Evolutionary conservation across 2,888 invertebrate genomes (phyloP), one percentile per base, ranked within the genome.

Genomic region (Melikaiella ostensackeni): DNA sequence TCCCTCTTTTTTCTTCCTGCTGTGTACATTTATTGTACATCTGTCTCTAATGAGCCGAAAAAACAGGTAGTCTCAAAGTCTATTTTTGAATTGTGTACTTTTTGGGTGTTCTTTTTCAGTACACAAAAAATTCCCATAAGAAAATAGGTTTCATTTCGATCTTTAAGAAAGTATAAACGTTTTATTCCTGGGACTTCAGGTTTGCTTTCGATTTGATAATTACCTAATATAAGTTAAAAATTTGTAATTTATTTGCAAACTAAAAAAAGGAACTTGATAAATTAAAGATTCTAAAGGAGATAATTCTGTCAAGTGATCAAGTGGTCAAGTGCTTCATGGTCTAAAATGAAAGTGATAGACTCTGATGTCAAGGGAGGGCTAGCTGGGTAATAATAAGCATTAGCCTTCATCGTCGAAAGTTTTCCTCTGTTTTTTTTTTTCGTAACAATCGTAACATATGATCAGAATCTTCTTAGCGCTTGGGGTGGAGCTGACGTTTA

Each of bases 311-410:
- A n/a, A 35, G 35, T 35, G 21, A n/a, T 63, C 21, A n/a, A 35
- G 35, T 35, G 21, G 9, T 63, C 21, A 66, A 42, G 27, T 24
- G 42, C 19, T 66, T 66, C 27, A 66, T 42, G 42, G 27, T 2
- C 19, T 42, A 19, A 19, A 19, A 66, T 27, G 42, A 24, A 46
- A 46, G 27, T 27, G 19, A 46, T 46, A 9, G 42, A 42, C 21
- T 42, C 9, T 66, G 16, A 19, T 66, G 46, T 19, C 27, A 35
- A n/a, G 11, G 46, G 27, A 50, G n/a, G n/a, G 27, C 27, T 27
- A 30, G 19, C 30, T 46, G 46, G 70, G 1, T 70, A 70, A 66
- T 30, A 46, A 70, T 70, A 50, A 70, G 30, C 30, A 70, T 70
- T 50, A 50, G 27, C 27, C 70, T 19, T 42, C n/a, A 35, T 21